Conservation (phyloP, 2,113 vertebrate genomes). For the Platycercus adscitus region DNA sequence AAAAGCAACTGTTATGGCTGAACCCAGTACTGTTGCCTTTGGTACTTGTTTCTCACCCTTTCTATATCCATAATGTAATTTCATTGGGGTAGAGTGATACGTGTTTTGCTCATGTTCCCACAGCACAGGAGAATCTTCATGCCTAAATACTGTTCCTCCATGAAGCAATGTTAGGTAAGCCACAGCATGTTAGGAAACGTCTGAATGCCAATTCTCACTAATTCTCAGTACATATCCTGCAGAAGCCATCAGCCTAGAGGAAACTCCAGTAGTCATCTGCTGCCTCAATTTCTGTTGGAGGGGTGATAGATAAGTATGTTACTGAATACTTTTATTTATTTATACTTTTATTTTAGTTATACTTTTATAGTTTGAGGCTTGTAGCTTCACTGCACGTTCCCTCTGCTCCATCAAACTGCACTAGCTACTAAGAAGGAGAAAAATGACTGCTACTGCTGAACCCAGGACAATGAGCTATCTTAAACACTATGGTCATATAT, state of each 20-base stretch:
- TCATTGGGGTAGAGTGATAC: background rate
- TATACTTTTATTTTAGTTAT: too few species aligned
- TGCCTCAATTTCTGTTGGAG: background rate
- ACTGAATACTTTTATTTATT: background rate
- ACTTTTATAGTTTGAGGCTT: too few species aligned
- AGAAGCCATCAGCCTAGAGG: background rate
- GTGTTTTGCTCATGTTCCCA: background rate
- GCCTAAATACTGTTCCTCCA: background rate
- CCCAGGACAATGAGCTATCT: background rate
- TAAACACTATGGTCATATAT: background rate
- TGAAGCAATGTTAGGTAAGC: background rate
- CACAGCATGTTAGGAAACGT: background rate
- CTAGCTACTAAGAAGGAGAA: too few species aligned
- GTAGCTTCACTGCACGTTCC: too few species aligned
- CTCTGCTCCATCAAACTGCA: too few species aligned
- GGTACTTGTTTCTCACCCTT: background rate
- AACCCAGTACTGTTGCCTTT: background rate
- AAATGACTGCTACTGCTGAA: too few species aligned
- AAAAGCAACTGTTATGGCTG: background rate
- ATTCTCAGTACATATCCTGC: background rate
- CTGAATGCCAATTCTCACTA: background rate
- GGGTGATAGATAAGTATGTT: fast-evolving
- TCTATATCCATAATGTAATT: background rate
- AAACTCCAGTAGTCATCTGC: background rate
- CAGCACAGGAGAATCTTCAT: background rate